Conservation (phyloP, 2,797 vertebrate species). For the Varecia variegata region DNA sequence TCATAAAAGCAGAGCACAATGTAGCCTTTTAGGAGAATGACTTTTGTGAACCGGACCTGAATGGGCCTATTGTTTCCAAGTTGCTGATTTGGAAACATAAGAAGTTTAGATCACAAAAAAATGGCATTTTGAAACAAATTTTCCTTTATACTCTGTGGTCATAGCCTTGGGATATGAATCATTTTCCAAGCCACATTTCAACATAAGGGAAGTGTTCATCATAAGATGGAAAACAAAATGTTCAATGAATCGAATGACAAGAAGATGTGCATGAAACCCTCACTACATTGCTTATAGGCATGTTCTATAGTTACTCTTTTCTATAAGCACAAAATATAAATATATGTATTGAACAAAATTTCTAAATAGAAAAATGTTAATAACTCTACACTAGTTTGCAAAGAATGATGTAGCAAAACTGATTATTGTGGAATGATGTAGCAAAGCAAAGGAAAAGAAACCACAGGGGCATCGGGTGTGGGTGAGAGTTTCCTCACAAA, state of each 20-base stretch:
- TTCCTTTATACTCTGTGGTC: slow-evolving; percentile 60
- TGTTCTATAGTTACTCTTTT: not conserved
- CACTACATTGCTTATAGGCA: not conserved
- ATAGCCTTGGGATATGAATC: slow-evolving; percentile 59
- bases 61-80: slow-evolving; percentile 55
- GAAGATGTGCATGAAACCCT: not conserved
- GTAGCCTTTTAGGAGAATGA: slow-evolving; percentile 52
- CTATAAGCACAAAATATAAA: not conserved
- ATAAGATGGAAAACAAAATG: slow-evolving; percentile 52
- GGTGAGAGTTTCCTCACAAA: not conserved
- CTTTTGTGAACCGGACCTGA: slow-evolving; percentile 43
- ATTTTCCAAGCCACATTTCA: slow-evolving; percentile 41
- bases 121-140: slow-evolving; percentile 77
- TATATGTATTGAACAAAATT: not conserved
- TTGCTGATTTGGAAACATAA: slow-evolving; percentile 63
- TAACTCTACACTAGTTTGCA: not conserved
- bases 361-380: not conserved
- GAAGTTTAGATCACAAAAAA: slow-evolving; percentile 70
- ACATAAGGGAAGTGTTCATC: slow-evolving; percentile 54
- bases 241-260: not conserved
- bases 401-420: not conserved
- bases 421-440: not conserved
- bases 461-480: accelerated
- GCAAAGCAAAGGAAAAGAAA: not conserved
- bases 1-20: slow-evolving; percentile 47